A percentile compares a stretch with the other conserved stretches of the same genome.
Conservation (phyloP, 2,888 invertebrate species). For the Byasa hedistus region DNA sequence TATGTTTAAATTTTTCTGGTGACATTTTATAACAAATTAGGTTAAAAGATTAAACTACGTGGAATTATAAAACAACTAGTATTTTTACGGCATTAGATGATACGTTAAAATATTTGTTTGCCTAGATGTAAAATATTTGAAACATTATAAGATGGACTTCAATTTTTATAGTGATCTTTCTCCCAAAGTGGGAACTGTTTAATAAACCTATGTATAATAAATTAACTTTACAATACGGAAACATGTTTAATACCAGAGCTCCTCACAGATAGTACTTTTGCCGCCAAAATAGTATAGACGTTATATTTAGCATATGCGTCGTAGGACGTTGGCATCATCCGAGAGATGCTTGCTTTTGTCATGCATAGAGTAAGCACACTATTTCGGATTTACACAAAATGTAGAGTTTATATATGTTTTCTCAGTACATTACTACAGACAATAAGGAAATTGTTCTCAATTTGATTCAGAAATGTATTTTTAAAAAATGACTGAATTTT, state of each 20-base stretch:
- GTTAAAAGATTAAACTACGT: no score
- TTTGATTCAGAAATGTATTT: background rate
- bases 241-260: conserved; percentile 40
- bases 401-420: background rate
- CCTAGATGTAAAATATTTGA: no score
- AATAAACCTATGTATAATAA: conserved; percentile 1
- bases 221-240: conserved; percentile 45
- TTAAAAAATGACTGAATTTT: no score
- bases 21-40: no score
- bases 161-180: no score
- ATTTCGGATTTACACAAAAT: background rate
- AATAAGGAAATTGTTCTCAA: background rate
- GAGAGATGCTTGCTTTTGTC: conserved; percentile 30
- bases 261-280: conserved; percentile 55
- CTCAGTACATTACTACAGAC: background rate
- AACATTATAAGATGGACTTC: no score
- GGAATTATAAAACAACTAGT: no score
- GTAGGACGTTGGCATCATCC: conserved; percentile 57
- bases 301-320: conserved; percentile 54
- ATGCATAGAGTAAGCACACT: conserved; percentile 3
- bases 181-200: background rate
- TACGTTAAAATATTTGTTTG: no score
- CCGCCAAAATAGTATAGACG: conserved; percentile 57
- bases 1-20: no score
- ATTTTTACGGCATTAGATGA: no score